Evolutionary conservation across 2,888 invertebrate genomes (phyloP).

Genomic region (Zaprionus obscuricornis): DNA sequence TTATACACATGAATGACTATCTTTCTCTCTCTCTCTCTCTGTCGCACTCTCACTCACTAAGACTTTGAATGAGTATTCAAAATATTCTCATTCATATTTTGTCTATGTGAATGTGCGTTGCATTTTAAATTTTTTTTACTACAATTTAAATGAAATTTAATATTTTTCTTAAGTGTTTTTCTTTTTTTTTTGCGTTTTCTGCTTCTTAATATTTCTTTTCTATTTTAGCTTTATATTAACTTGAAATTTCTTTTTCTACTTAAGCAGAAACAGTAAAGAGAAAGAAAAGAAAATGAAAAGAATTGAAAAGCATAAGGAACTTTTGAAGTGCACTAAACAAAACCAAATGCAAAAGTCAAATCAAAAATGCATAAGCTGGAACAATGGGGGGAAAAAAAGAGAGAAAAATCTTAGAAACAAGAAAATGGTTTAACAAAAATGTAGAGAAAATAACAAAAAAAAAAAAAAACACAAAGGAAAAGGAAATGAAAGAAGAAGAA

Average conservation of each 20-base stretch:
- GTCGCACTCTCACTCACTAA: too few relatives aligned
- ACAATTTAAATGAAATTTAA: conserved; percentile 10
- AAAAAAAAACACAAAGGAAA: background rate
- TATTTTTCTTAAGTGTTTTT: too few relatives aligned
- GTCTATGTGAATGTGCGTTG: background rate
- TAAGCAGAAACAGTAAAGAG: background rate
- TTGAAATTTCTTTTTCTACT: too few relatives aligned
- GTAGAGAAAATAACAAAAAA: background rate
- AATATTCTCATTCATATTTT: background rate
- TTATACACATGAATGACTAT: too few relatives aligned
- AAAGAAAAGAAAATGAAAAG: background rate
- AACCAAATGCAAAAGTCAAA: conserved; percentile 15
- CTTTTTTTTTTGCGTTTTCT: too few relatives aligned
- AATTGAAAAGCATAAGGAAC: conserved; percentile 6
- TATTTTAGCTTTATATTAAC: too few relatives aligned
- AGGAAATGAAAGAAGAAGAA: background rate
- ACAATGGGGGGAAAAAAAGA: background rate
- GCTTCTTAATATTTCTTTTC: too few relatives aligned
- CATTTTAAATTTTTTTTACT: conserved; percentile 24
- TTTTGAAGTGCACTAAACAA: background rate
- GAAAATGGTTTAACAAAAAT: background rate
- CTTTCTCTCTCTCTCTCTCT: too few relatives aligned
- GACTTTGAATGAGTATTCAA: too few relatives aligned
- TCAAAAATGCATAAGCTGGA: conserved; percentile 36
- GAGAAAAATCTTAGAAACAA: background rate